Percentiles rank a stretch among this genome's conserved stretches.
Evolutionary conservation across 2,797 vertebrate species (phyloP).

Genomic region (Sarcophilus harrisii): DNA sequence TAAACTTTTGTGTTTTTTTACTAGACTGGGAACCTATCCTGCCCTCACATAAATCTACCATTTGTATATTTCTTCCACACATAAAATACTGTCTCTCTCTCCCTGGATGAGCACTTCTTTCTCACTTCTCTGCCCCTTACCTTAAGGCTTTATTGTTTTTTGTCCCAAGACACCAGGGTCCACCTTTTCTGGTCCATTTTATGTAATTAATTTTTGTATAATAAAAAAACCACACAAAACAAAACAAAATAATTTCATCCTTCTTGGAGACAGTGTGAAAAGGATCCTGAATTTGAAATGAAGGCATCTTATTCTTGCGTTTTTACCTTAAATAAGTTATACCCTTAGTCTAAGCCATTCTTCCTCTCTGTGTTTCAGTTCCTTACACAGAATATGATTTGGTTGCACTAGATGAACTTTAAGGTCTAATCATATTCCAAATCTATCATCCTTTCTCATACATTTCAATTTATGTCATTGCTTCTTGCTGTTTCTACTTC

Average conservation of each 20-base stretch:
- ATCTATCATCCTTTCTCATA: neutral
- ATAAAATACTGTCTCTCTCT: neutral
- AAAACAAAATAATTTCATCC: neutral
- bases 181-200: neutral
- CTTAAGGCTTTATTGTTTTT: neutral
- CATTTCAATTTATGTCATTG: neutral
- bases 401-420: neutral
- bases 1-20: neutral
- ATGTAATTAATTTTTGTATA: neutral
- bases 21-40: neutral
- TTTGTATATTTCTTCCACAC: neutral
- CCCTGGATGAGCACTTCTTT: neutral
- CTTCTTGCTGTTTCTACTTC: neutral
- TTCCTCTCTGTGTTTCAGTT: neutral
- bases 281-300: neutral
- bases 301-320: neutral
- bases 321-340: neutral
- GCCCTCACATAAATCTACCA: neutral
- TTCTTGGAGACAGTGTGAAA: neutral
- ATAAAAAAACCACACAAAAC: neutral
- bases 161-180: neutral
- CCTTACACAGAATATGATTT: neutral
- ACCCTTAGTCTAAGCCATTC: neutral
- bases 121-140: neutral
- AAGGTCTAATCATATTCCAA: neutral